A percentile compares a stretch with the other conserved stretches of the same genome.
Conservation (phyloP, 1,140 invertebrate genomes). For the Pectinophora gossypiella region DNA sequence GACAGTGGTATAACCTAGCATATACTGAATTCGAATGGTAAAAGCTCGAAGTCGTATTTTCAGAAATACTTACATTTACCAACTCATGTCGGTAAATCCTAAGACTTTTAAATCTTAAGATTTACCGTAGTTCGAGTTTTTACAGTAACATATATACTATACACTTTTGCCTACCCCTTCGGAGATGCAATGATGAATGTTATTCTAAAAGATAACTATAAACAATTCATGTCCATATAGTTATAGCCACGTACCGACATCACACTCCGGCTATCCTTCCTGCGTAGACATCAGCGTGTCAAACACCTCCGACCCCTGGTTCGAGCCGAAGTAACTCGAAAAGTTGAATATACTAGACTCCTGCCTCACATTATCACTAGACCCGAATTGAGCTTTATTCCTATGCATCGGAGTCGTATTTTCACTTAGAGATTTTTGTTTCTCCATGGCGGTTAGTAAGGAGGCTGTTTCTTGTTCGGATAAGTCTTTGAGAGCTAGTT, state of each 20-base stretch:
- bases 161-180: too few relatives aligned
- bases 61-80: too few relatives aligned
- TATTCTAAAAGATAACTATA: too few relatives aligned
- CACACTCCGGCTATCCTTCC: constrained; percentile 56
- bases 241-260: constrained; percentile 54
- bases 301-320: constrained; percentile 77
- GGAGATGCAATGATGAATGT: too few relatives aligned
- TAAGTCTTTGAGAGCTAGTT: constrained; percentile 16
- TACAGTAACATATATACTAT: too few relatives aligned
- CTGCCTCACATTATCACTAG: constrained; percentile 62
- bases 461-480: not conserved
- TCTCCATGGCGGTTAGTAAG: constrained; percentile 13
- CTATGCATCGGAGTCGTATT: constrained; percentile 61
- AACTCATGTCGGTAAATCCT: too few relatives aligned
- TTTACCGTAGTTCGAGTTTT: too few relatives aligned
- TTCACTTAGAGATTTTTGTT: constrained; percentile 61
- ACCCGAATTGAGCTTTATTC: constrained; percentile 59
- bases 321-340: constrained; percentile 76
- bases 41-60: too few relatives aligned
- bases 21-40: too few relatives aligned
- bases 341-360: constrained; percentile 66
- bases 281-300: constrained; percentile 56
- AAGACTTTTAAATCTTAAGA: too few relatives aligned
- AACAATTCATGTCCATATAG: too few relatives aligned
- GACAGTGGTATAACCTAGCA: too few relatives aligned